Evolutionary conservation across 2,113 vertebrate species (phyloP).

Genomic region (Anarhynchus alexandrinus): DNA sequence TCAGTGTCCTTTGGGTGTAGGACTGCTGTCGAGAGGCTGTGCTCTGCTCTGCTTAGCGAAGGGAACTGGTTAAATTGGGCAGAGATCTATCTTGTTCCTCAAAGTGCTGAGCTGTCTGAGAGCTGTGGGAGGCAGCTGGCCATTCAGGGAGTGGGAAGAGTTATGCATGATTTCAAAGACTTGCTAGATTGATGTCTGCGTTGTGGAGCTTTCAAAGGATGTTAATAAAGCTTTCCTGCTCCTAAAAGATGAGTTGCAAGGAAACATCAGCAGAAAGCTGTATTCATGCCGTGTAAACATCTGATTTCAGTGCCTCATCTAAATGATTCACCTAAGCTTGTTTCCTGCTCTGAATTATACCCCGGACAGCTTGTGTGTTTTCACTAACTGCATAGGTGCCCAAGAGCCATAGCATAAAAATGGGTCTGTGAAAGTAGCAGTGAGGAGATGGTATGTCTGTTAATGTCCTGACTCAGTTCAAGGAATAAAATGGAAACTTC

Average conservation of each 20-base stretch:
- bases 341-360: neutral
- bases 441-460: neutral
- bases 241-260: neutral
- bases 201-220: slow-evolving; percentile 19
- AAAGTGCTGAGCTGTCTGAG: neutral
- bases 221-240: slow-evolving; percentile 8
- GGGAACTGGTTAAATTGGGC: neutral
- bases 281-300: neutral
- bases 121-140: neutral
- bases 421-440: fast-evolving
- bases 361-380: neutral
- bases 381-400: neutral
- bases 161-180: neutral
- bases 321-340: neutral
- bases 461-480: neutral
- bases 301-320: neutral
- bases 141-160: neutral
- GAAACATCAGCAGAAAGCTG: neutral
- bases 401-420: neutral
- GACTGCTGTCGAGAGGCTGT: neutral
- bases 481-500: neutral
- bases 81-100: neutral
- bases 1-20: neutral
- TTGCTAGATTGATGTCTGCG: neutral
- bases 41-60: neutral